Conservation (phyloP, 2,797 vertebrate species). For the Cephalopachus bancanus region DNA sequence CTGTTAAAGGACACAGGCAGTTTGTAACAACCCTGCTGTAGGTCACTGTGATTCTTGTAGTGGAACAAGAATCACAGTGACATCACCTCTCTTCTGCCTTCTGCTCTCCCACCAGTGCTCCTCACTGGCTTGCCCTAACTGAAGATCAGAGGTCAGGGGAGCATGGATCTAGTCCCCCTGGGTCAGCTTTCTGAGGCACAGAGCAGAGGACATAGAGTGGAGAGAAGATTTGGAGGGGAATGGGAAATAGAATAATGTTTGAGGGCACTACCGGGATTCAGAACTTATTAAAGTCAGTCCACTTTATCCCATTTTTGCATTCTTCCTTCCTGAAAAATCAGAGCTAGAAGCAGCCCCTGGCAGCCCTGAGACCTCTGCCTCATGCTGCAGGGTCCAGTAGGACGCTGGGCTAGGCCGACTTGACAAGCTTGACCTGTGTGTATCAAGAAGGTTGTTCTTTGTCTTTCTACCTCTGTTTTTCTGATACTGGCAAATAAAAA, state of each 20-base stretch:
- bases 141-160: not conserved
- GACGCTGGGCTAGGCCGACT: accelerated
- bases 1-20: not conserved
- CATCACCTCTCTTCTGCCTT: not conserved
- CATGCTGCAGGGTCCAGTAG: not conserved
- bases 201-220: not conserved
- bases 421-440: not conserved
- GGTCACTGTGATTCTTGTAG: too few species aligned
- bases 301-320: not conserved
- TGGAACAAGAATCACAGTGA: not conserved
- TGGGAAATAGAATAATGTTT: not conserved
- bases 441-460: not conserved
- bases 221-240: not conserved
- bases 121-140: accelerated
- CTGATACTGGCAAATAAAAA: not conserved
- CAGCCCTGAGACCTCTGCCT: not conserved
- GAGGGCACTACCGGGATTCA: not conserved
- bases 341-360: not conserved
- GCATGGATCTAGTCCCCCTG: not conserved
- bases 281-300: not conserved
- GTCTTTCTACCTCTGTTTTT: not conserved
- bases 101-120: not conserved
- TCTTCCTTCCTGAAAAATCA: not conserved
- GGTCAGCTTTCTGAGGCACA: not conserved
- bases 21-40: too few species aligned